These are phyloP conservation scores for Eutolmus rufibarbis DNA, from an alignment of 2,888 invertebrate genomes.

Conservation along the genomic window DNA sequence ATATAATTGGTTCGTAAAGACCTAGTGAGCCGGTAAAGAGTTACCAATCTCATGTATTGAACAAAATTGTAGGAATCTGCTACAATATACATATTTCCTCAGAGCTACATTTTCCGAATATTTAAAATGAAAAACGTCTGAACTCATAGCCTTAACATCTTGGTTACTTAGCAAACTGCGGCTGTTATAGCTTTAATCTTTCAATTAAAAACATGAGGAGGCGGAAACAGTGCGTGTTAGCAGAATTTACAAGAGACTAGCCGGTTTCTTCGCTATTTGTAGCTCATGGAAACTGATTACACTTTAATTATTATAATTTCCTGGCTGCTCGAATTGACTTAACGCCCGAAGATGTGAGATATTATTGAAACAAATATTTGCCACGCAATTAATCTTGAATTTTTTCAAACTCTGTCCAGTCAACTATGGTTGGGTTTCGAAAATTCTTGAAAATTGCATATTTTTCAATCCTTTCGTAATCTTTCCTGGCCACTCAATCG, in stretches of 20 bases:
- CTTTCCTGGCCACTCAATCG: neutral
- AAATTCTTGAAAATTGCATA: neutral
- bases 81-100: too few relatives aligned
- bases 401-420: neutral
- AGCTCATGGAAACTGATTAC: neutral
- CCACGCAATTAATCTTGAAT: neutral
- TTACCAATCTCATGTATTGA: too few relatives aligned
- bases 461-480: neutral
- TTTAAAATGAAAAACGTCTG: neutral
- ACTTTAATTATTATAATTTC: neutral
- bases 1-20: too few relatives aligned
- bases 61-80: too few relatives aligned
- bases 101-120: neutral
- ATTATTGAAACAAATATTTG: neutral
- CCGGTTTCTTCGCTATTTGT: neutral
- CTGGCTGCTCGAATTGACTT: neutral
- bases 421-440: neutral
- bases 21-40: too few relatives aligned
- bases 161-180: neutral
- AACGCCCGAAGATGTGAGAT: neutral
- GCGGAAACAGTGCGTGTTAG: neutral
- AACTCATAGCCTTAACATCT: neutral
- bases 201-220: neutral
- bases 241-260: neutral
- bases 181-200: neutral